Conservation (phyloP, 2,888 invertebrate genomes). For the Oithona nana region DNA sequence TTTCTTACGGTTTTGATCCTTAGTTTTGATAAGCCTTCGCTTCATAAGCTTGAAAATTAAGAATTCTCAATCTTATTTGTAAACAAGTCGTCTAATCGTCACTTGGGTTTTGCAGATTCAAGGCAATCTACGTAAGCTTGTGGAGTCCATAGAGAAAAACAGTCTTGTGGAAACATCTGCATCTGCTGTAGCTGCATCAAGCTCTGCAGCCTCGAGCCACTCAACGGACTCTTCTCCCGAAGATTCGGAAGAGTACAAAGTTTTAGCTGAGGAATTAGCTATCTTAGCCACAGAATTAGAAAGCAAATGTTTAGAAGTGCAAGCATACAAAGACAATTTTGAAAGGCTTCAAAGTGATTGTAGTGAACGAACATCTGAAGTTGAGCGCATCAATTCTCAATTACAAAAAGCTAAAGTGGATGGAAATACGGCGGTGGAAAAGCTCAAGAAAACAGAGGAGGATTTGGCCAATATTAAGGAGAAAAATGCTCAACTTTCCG, state of each 20-base stretch:
- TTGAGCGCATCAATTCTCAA: constrained; percentile 42
- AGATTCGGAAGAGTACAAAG: not conserved
- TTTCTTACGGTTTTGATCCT: too few relatives aligned
- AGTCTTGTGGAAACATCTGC: not conserved
- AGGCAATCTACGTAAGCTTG: not conserved
- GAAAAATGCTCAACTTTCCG: constrained; percentile 39
- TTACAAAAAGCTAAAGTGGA: constrained; percentile 45
- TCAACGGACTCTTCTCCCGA: not conserved
- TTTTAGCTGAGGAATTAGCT: not conserved
- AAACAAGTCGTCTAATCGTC: not conserved
- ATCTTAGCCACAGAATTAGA: not conserved
- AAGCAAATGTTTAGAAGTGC: not conserved
- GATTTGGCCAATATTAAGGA: constrained; percentile 39
- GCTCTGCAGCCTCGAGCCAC: not conserved
- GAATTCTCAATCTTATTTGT: too few relatives aligned
- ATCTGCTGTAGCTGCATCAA: not conserved
- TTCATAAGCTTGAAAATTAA: not conserved
- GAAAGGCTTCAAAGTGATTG: constrained; percentile 4
- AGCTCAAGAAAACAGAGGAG: constrained; percentile 40
- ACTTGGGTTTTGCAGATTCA: constrained; percentile 1
- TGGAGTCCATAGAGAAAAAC: constrained; percentile 5
- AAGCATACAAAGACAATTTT: constrained; percentile 4
- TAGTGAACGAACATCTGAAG: constrained; percentile 1
- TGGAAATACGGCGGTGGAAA: constrained; percentile 40
- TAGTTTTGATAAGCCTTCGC: not conserved